These are phyloP conservation scores for Eira barbara DNA, from an alignment of 2,113 vertebrate genomes.

Conservation along the genomic window DNA sequence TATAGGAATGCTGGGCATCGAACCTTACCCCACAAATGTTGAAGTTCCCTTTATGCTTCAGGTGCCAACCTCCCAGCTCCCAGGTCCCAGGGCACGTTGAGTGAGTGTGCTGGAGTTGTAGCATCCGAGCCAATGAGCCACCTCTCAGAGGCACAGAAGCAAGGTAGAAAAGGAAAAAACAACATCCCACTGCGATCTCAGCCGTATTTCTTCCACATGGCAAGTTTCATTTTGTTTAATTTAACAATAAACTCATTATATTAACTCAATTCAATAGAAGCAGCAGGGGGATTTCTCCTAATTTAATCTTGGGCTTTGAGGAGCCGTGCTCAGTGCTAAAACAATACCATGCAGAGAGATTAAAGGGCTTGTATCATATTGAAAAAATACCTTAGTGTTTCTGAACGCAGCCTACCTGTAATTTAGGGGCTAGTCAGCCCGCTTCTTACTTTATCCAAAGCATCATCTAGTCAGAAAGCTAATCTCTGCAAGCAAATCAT, in stretches of 20 bases:
- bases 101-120: not conserved
- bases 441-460: conserved; percentile 23
- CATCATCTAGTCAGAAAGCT: conserved; percentile 2
- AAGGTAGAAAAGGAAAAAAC: conserved; percentile 1
- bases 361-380: conserved; percentile 68
- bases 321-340: conserved; percentile 73
- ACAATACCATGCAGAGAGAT: conserved; percentile 72
- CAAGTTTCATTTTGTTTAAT: conserved; percentile 80
- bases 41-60: not conserved
- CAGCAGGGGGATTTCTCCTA: conserved; percentile 80
- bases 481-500: conserved; percentile 55
- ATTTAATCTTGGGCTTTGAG: conserved; percentile 80
- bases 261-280: conserved; percentile 82
- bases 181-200: conserved; percentile 50
- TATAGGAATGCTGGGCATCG: not conserved
- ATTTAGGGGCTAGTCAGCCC: conserved; percentile 61
- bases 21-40: not conserved
- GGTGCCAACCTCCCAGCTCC: not conserved
- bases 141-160: not conserved
- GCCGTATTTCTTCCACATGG: conserved; percentile 72
- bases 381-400: conserved; percentile 65
- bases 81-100: not conserved
- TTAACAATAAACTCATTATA: conserved; percentile 84
- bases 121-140: not conserved
- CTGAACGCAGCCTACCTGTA: conserved; percentile 53